phyloP scores from a whole-genome alignment of 2,797 vertebrate species.

The Fistularia commersonii region DNA sequence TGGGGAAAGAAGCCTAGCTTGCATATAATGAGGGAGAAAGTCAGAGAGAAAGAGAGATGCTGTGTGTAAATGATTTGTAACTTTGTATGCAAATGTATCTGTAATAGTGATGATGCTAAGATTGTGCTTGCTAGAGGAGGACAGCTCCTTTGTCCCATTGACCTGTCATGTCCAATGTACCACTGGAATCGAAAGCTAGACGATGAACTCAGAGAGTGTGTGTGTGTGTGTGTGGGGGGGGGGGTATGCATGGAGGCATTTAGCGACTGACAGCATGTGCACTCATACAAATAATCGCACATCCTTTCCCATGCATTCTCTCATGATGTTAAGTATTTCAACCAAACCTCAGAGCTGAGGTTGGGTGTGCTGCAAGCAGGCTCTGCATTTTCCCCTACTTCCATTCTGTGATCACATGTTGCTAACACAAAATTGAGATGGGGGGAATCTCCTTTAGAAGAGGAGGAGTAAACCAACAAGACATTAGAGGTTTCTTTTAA shows the following conservation, averaged over 20 bases:
- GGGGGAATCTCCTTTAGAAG: too few relatives aligned
- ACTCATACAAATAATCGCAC: neutral
- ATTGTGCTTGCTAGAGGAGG: constrained; percentile 29
- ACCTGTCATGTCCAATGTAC: constrained; percentile 38
- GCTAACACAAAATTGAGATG: constrained; percentile 20
- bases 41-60: constrained; percentile 4
- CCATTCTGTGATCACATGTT: constrained; percentile 11
- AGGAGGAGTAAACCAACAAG: too few relatives aligned
- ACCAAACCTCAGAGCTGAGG: constrained; percentile 34
- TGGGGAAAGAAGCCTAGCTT: constrained; percentile 1
- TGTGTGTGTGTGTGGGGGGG: constrained; percentile 24
- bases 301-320: constrained; percentile 16
- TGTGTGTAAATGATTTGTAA: neutral
- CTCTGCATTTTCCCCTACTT: constrained; percentile 20
- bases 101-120: constrained; percentile 25
- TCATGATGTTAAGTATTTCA: constrained; percentile 13
- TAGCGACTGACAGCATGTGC: constrained; percentile 18
- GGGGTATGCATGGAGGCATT: constrained; percentile 21
- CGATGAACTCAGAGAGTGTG: constrained; percentile 12
- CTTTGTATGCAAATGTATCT: constrained; percentile 4
- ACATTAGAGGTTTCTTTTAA: too few relatives aligned
- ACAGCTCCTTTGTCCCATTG: constrained; percentile 17
- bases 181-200: constrained; percentile 18
- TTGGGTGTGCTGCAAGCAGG: constrained; percentile 28
- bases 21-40: constrained; percentile 37